These are phyloP conservation scores for Torymus aiolomorphi DNA, from an alignment of 2,888 invertebrate species.

Conservation along the genomic window DNA sequence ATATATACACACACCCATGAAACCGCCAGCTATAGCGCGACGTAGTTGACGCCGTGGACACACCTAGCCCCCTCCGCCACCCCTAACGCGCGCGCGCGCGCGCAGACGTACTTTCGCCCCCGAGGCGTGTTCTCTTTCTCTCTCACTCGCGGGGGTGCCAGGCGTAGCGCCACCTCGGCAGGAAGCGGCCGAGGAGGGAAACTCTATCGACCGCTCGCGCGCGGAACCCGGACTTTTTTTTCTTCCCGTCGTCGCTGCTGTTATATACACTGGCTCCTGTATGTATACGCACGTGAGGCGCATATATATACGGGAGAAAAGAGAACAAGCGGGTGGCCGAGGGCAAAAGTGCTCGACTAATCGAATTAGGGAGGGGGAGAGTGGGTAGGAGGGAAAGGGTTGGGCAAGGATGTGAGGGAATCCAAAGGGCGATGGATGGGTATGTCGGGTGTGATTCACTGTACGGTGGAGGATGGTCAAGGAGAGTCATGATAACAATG, in stretches of 20 bases:
- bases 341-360: background rate
- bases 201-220: constrained; percentile 18
- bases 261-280: too few relatives aligned
- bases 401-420: background rate
- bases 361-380: background rate
- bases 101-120: background rate
- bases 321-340: too few relatives aligned
- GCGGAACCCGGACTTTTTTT: too few relatives aligned
- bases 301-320: too few relatives aligned
- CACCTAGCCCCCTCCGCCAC: background rate
- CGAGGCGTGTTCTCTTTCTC: constrained; percentile 1
- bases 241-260: too few relatives aligned
- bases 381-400: background rate
- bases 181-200: constrained; percentile 63
- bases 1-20: constrained; percentile 7
- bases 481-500: too few relatives aligned
- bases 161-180: constrained; percentile 71
- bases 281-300: too few relatives aligned
- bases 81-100: background rate
- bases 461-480: too few relatives aligned
- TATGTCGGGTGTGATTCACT: too few relatives aligned
- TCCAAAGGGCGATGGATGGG: too few relatives aligned
- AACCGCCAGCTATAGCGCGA: too few relatives aligned
- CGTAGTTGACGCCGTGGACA: constrained; percentile 22
- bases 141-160: constrained; percentile 55